These are phyloP conservation scores for Plusia festucae DNA, from an alignment of 2,888 invertebrate genomes.

Conservation along the genomic window DNA sequence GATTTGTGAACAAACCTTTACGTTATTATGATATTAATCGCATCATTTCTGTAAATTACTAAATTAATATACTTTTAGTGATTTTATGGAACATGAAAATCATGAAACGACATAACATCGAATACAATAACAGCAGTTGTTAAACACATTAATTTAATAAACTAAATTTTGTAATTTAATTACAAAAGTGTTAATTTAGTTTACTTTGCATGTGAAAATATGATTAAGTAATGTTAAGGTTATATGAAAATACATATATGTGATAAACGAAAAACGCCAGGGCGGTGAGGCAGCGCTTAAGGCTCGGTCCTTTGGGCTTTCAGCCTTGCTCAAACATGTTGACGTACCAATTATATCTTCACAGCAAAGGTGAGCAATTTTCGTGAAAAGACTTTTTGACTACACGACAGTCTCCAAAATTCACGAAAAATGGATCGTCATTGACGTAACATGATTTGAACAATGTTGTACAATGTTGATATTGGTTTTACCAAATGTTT, in stretches of 20 bases:
- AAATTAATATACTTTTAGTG: too few species aligned
- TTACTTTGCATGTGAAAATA: background rate
- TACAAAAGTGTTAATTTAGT: background rate
- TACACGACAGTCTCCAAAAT: background rate
- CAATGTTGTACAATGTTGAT: too few species aligned
- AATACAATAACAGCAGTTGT: too few species aligned
- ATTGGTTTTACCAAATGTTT: too few species aligned
- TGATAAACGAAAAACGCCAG: background rate
- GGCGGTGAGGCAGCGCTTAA: background rate
- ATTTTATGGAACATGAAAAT: too few species aligned
- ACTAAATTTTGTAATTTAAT: too few species aligned
- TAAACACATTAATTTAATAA: too few species aligned
- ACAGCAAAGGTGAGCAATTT: slow-evolving; percentile 4
- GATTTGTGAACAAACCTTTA: too few species aligned
- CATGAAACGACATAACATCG: too few species aligned
- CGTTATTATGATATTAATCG: too few species aligned
- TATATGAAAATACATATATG: background rate
- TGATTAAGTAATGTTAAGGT: background rate
- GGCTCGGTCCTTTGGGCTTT: slow-evolving; percentile 4
- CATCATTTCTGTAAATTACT: too few species aligned
- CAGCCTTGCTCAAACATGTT: background rate
- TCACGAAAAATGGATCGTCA: background rate
- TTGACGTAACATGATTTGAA: background rate
- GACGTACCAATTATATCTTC: slow-evolving; percentile 4
- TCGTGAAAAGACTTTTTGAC: slow-evolving; percentile 2